A percentile compares a stretch with the other conserved stretches of the same genome.
Evolutionary conservation across 2,797 vertebrate species (phyloP).

Genomic region (Valencia hispanica): DNA sequence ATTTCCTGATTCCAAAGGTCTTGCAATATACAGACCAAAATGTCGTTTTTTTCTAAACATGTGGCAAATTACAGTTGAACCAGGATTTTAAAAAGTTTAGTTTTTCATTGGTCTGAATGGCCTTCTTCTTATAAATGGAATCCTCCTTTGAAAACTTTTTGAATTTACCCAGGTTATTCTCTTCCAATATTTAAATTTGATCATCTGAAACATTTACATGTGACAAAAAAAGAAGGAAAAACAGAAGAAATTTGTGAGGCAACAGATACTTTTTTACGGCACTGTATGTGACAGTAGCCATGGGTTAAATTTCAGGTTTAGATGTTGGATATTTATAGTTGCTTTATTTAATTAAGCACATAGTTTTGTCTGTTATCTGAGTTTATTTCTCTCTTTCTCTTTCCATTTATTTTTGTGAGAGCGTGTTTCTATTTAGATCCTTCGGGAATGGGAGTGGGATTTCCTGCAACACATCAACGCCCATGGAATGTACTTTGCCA

Average conservation of each 20-base stretch:
- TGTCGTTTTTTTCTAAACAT: neutral
- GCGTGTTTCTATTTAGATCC: constrained; percentile 66
- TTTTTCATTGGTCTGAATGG: no score
- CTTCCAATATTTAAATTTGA: neutral
- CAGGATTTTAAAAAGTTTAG: no score
- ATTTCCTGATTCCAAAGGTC: neutral
- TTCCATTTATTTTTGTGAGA: constrained; percentile 44
- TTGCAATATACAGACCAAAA: neutral
- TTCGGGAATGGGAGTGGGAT: constrained; percentile 80
- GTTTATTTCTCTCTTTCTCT: constrained; percentile 28
- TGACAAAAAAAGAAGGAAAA: neutral
- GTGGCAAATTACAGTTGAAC: neutral
- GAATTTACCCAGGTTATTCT: neutral
- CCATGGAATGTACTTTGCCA: constrained; percentile 73
- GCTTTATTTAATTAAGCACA: neutral
- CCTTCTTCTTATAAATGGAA: neutral
- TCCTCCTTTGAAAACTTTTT: neutral
- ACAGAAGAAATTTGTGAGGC: neutral
- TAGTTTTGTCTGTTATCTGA: constrained; percentile 7
- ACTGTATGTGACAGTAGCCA: neutral
- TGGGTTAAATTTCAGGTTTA: neutral
- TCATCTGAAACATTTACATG: neutral
- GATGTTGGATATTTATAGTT: neutral
- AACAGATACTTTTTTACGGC: neutral
- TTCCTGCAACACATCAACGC: constrained; percentile 80